These are phyloP conservation scores for western clawed frog (Xenopus tropicalis) DNA, from an alignment of 2,113 vertebrate species.

Conservation along the genomic window UCB_Xtro_10.0 CM004444.2:28489501-28490000, in stretches of 20 bases:
- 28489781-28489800: conserved; percentile 28
- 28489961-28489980: neutral
- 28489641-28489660: conserved; percentile 15
- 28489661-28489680: conserved; percentile 16
- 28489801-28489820: conserved; percentile 32
- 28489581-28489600: conserved; percentile 14
- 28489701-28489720: neutral
- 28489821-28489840: conserved; percentile 29
- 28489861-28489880: too few species aligned
- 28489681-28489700: conserved; percentile 21
- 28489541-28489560: neutral
- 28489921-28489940: conserved; percentile 8
- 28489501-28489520: neutral
- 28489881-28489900: conserved; percentile 11
- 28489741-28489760: conserved; percentile 25
- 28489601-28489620: neutral
- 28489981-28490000: neutral
- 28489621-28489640: conserved; percentile 15
- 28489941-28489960: neutral
- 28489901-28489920: neutral
- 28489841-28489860: conserved; percentile 2
- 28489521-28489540: neutral
- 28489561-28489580: neutral
- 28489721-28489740: conserved; percentile 16
- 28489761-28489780: conserved; percentile 32